Percentiles rank a stretch among this genome's conserved stretches.
Evolutionary conservation across 2,797 vertebrate species (phyloP).

Genomic region (Clarias fuscus): DNA sequence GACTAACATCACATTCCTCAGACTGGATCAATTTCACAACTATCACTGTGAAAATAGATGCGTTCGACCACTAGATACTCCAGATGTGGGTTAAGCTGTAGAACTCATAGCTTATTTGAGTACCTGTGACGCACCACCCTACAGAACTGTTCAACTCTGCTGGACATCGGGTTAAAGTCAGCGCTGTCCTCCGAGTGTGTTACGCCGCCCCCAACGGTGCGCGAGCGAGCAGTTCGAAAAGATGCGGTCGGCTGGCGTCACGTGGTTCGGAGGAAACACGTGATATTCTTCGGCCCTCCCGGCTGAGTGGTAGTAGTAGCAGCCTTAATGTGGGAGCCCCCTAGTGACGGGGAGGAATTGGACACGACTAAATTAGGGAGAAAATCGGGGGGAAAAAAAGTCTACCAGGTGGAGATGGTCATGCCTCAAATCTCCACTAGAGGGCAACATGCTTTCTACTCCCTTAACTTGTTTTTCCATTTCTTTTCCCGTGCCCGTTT

Average conservation of each 20-base stretch:
- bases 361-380: too few relatives aligned
- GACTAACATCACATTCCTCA: not conserved
- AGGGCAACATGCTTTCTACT: not conserved
- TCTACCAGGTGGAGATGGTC: not conserved
- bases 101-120: not conserved
- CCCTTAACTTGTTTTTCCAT: not conserved
- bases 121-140: not conserved
- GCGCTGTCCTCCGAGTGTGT: too few relatives aligned
- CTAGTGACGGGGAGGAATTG: too few relatives aligned
- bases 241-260: too few relatives aligned
- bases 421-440: not conserved
- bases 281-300: too few relatives aligned
- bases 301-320: too few relatives aligned
- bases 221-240: too few relatives aligned
- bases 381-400: too few relatives aligned
- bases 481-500: not conserved
- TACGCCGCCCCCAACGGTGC: too few relatives aligned
- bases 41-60: not conserved
- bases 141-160: too few relatives aligned
- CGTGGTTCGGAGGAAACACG: too few relatives aligned
- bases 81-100: not conserved
- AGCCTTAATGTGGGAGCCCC: too few relatives aligned
- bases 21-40: not conserved
- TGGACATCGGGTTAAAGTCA: not conserved
- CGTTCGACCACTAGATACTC: not conserved